These are phyloP conservation scores for Macrobrachium rosenbergii DNA, from an alignment of 1,140 invertebrate species.

Conservation along the genomic window DNA sequence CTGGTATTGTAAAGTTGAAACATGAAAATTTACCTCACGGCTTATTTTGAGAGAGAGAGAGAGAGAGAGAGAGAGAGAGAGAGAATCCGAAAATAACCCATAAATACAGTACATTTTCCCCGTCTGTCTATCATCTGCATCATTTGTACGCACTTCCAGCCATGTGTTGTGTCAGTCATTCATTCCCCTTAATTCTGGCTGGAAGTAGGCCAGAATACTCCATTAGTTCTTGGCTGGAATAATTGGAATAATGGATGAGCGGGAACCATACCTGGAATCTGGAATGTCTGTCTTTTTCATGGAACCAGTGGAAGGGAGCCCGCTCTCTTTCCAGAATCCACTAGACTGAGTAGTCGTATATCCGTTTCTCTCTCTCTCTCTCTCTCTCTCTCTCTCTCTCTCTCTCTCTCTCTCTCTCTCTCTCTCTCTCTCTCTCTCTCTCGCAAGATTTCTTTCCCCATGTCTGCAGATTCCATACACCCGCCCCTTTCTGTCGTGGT, in stretches of 20 bases:
- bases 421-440: background rate
- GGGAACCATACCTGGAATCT: constrained; percentile 22
- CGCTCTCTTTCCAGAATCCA: background rate
- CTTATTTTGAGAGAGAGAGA: no score
- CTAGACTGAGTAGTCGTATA: constrained; percentile 3
- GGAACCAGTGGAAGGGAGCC: constrained; percentile 9
- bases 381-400: background rate
- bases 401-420: background rate
- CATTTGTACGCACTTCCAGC: no score
- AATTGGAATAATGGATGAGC: constrained; percentile 19
- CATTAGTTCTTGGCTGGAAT: constrained; percentile 3
- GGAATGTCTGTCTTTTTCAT: constrained; percentile 18
- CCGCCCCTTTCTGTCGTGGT: no score
- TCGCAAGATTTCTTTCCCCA: no score
- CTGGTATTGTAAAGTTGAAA: no score
- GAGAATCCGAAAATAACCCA: no score
- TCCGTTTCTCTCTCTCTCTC: background rate
- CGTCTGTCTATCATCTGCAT: no score
- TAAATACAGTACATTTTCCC: no score
- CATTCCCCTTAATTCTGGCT: background rate
- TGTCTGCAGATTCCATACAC: no score
- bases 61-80: no score
- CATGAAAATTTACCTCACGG: no score
- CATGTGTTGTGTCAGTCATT: no score
- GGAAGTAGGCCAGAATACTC: background rate